Base-by-base conservation (phyloP, 30 jellyfish, hydroid and myxozoan species). In the Aurelia aurita region DNA sequence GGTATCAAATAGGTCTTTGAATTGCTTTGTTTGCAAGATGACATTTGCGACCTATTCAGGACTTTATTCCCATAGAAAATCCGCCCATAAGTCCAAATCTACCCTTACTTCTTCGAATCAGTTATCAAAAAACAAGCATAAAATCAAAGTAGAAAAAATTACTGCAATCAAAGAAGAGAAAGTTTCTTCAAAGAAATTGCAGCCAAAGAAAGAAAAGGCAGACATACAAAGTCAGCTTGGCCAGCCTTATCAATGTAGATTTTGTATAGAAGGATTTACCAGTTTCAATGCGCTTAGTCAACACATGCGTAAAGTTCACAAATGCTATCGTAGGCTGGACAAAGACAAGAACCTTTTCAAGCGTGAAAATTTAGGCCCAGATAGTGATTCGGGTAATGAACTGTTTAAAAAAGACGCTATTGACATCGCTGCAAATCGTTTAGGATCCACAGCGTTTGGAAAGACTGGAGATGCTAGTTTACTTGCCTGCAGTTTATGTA, bases 401-500 rank as follows among this genome's bases (percentile, higher is more conserved):
- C 67, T 55, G 25, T 0, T 19, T 55, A 55, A 22, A 22, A 25
- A 57, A 20, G 63, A 75, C 59, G 34, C 61, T 58, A 60, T 57
- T 54, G 87, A 75, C 39, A 19, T 75, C 10, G 76, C 74, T n/a
- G 75, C 44, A 3, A 75, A 57, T 14, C 34, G 73, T 57, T 23
- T 75, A 8, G 72, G 76, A 13, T 11, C 79, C 2, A 23, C 79
- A 15, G 28, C 32, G 3, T 67, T 67, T 29, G 58, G 53, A 67
- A 67, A n/a, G 0, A 0, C 12, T 13, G n/a, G 20, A 5, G 70
- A 57, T 23, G 31, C 87, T 10, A 63, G 76, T 25, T 60, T 20
- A 20, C 75, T 75, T 75, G 59, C 23, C 11, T 75, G 87, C 76
- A 75, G 74, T 26, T 57, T 75, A 29, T 75, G 87, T 58, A 68